phyloP scores from a whole-genome alignment of 1,140 invertebrate genomes.

The Aradophagus sp. region DNA sequence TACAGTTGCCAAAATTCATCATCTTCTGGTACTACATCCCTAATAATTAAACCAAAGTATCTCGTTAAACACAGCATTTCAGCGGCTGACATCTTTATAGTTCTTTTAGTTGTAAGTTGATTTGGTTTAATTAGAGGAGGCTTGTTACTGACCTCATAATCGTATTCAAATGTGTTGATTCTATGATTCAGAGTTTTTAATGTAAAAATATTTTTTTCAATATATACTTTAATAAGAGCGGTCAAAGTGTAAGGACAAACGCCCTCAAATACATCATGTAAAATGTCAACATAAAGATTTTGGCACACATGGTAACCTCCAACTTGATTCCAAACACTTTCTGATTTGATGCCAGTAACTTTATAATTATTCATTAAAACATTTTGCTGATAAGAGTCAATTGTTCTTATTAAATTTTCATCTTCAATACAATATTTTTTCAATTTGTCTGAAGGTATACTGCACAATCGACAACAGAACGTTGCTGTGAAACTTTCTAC shows the following conservation, averaged over 20 bases:
- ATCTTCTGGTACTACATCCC: slow-evolving; percentile 31
- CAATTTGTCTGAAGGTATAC: not conserved
- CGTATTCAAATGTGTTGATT: slow-evolving; percentile 9
- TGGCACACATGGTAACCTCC: slow-evolving; percentile 21
- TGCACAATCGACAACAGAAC: slow-evolving; percentile 27
- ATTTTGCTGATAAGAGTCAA: slow-evolving; percentile 19
- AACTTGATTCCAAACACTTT: slow-evolving; percentile 23
- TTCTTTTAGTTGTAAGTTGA: slow-evolving; percentile 11
- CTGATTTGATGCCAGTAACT: slow-evolving; percentile 12
- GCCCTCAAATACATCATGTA: slow-evolving; percentile 38
- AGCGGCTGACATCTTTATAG: slow-evolving; percentile 29
- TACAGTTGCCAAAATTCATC: slow-evolving; percentile 22
- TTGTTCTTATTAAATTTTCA: slow-evolving; percentile 5
- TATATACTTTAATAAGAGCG: slow-evolving; percentile 5
- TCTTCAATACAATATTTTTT: slow-evolving; percentile 20
- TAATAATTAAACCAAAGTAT: slow-evolving; percentile 38
- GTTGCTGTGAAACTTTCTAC: slow-evolving; percentile 10
- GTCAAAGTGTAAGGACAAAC: slow-evolving; percentile 19
- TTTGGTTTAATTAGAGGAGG: slow-evolving; percentile 4
- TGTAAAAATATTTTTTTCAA: slow-evolving; percentile 8
- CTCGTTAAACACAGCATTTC: slow-evolving; percentile 26
- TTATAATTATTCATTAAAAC: not conserved
- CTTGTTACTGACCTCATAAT: slow-evolving; percentile 11
- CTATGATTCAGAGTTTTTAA: slow-evolving; percentile 16
- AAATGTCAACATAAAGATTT: slow-evolving; percentile 30